Evolutionary conservation across 2,888 invertebrate species (phyloP), one percentile per base, ranked within the genome.

Genomic region (Asteroscopus sphinx): DNA sequence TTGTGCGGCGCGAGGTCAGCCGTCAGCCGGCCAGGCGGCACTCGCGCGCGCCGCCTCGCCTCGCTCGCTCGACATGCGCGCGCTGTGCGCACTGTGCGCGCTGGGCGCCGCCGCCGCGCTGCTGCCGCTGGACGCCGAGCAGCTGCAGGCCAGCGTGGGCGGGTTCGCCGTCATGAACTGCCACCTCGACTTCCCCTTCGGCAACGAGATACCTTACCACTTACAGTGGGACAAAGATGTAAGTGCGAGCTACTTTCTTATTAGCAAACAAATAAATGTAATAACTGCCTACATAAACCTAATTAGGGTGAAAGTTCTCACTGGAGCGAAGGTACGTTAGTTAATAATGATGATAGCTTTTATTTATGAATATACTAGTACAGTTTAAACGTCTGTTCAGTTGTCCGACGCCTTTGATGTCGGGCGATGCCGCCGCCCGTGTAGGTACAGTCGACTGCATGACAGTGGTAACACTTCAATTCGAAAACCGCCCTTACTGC

Each of bases 141-240:
- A 85, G 33, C 94, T 96, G 77, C 96, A 95, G 62, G 96, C 97
- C 68, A 95, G 96, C 68, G 96, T 97, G 51, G 97, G 97, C 25
- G 97, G 97, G 70, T 96, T 96, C 82, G 96, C 96, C 52, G 96
- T 97, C 72, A 96, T 98, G 90, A 96, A 97, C 93, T 98, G 98
- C 91, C 96, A 96, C 78, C 96, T 98, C 77, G 97, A 98, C 90
- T 98, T 98, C 89, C 97, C 98, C 65, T 97, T 97, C 87, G 97
- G 97, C 81, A 96, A 96, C 82, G 96, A 96, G 79, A 97, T 98
- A 78, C 97, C 98, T 7, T 98, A 98, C 89, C 96, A 97, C 80
- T 95, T 99, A 55, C 96, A 97, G 85, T 99, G 98, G 98, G 97
- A 96, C 83, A 98, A 98, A 92, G 97, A 97, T 86, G 98, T 98